Conservation (phyloP, 2,888 invertebrate genomes). For the Troilus luridus region DNA sequence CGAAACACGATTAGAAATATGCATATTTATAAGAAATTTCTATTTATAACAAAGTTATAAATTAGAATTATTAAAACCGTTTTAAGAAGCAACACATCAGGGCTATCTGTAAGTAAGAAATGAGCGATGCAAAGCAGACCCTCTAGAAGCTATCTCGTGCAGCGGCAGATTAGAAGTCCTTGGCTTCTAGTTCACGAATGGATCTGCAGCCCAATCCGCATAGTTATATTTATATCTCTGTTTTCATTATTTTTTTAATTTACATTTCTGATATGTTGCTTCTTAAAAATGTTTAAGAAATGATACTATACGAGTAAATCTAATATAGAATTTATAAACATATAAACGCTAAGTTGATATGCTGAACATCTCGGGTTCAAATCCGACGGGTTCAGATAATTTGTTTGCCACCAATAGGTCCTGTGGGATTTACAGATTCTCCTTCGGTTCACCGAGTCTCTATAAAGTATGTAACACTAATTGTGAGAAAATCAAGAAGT, state of each 20-base stretch:
- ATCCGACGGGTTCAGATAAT: too few species aligned
- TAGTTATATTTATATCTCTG: neutral
- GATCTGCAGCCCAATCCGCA: neutral
- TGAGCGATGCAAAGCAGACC: neutral
- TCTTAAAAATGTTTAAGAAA: too few species aligned
- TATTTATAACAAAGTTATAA: neutral
- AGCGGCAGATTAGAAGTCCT: neutral
- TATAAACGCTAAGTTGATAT: too few species aligned
- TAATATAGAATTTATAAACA: too few species aligned
- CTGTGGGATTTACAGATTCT: too few species aligned
- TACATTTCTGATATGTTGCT: neutral
- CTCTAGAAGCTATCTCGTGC: neutral
- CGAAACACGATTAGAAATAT: neutral
- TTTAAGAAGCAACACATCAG: neutral
- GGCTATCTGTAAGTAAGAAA: neutral
- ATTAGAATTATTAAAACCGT: neutral
- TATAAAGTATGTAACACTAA: too few species aligned
- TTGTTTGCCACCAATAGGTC: too few species aligned
- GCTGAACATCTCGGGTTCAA: too few species aligned
- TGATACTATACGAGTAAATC: too few species aligned
- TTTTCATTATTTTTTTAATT: neutral
- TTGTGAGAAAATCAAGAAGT: too few species aligned
- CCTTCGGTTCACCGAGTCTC: too few species aligned
- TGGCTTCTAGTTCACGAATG: conserved; percentile 1
- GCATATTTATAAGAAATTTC: neutral